phyloP scores from a whole-genome alignment of 2,797 vertebrate species.

The Mionectes olivaceus region DNA sequence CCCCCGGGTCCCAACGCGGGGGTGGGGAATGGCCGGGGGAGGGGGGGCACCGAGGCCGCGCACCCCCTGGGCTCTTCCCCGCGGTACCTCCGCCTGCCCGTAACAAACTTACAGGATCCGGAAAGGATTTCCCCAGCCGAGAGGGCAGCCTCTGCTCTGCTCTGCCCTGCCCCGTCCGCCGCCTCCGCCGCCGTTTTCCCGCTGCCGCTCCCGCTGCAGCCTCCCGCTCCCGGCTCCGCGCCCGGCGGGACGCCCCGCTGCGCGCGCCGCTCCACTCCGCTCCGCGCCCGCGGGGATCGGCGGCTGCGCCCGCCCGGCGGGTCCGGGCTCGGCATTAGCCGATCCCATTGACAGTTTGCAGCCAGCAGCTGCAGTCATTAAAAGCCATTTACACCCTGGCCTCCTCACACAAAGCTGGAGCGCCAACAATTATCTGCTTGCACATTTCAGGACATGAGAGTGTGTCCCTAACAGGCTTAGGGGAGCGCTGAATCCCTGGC shows the following conservation, averaged over 20 bases:
- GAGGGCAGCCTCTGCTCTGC: conserved; percentile 19
- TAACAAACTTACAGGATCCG: conserved; percentile 77
- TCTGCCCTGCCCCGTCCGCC: background rate
- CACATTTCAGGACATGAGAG: conserved; percentile 73
- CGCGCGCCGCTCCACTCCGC: background rate
- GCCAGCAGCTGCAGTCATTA: conserved; percentile 78
- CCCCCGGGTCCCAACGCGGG: background rate
- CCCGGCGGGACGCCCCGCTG: background rate
- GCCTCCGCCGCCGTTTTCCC: background rate
- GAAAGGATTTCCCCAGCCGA: conserved; percentile 67
- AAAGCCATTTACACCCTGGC: conserved; percentile 80
- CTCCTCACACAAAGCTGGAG: conserved; percentile 74
- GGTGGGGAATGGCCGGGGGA: background rate
- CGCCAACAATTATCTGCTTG: conserved; percentile 74
- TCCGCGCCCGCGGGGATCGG: background rate
- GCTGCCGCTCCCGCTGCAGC: background rate
- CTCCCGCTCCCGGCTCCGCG: background rate
- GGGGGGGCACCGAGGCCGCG: background rate
- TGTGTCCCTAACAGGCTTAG: conserved; percentile 76
- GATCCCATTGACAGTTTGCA: conserved; percentile 73
- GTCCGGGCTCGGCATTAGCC: conserved; percentile 60
- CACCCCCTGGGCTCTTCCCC: background rate
- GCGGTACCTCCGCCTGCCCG: background rate
- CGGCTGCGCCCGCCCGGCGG: conserved; percentile 14
- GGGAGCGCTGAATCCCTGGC: conserved; percentile 7